Percentiles rank a stretch among this genome's conserved stretches.
Evolutionary conservation across 1,140 invertebrate species (phyloP).

Genomic region (Anoplolepis gracilipes): DNA sequence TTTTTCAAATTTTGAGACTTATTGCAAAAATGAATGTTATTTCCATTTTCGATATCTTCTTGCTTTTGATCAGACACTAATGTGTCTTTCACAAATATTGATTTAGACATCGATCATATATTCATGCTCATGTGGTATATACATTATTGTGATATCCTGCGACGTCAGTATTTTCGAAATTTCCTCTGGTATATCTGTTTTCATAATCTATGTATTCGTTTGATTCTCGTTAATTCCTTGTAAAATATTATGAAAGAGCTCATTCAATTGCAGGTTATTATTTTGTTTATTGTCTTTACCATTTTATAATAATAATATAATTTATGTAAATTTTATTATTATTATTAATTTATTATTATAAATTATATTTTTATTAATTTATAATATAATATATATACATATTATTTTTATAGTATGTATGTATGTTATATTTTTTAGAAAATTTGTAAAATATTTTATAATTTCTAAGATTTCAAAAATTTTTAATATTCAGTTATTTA

Average conservation of each 20-base stretch:
- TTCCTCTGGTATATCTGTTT: conserved; percentile 60
- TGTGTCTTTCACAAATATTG: conserved; percentile 14
- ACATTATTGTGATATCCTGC: conserved; percentile 71
- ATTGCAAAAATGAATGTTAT: neutral
- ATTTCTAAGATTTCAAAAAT: neutral
- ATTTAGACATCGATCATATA: conserved; percentile 23
- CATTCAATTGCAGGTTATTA: conserved; percentile 16
- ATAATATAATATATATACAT: too few species aligned
- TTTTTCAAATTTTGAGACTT: neutral
- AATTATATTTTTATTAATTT: too few species aligned
- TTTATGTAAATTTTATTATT: too few species aligned
- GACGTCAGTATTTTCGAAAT: conserved; percentile 62
- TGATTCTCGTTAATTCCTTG: neutral
- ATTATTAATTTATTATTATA: too few species aligned
- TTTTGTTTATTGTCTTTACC: neutral
- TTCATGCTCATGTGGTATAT: conserved; percentile 55
- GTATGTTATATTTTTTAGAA: neutral
- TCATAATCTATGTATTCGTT: conserved; percentile 6
- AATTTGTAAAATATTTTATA: neutral
- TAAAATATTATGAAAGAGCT: conserved; percentile 8
- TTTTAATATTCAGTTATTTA: neutral
- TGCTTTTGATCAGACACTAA: neutral
- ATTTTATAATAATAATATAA: too few species aligned
- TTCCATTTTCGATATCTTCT: conserved; percentile 35
- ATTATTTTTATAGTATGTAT: too few species aligned